Conservation (phyloP, 1,140 invertebrate species). For the Bombus balteatus region DNA sequence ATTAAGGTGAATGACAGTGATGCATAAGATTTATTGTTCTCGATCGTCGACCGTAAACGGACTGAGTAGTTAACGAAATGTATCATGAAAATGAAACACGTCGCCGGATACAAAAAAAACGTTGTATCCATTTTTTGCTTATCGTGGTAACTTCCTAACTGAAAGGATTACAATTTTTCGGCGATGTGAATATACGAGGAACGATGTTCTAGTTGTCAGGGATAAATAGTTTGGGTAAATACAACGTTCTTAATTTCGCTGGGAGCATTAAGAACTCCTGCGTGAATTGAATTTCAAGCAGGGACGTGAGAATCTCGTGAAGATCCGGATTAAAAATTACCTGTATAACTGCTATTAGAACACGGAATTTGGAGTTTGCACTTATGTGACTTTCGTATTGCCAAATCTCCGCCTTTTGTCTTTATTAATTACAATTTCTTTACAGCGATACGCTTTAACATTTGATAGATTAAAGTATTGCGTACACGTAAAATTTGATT, state of each 20-base stretch:
- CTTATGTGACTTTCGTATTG: neutral
- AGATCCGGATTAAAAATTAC: neutral
- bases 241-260: conserved; percentile 11
- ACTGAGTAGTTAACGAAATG: neutral
- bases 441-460: no score
- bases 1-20: neutral
- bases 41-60: neutral
- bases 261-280: neutral
- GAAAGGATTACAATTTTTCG: conserved; percentile 3
- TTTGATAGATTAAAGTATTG: no score
- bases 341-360: neutral
- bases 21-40: neutral
- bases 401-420: no score
- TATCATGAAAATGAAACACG: neutral
- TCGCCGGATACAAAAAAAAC: neutral
- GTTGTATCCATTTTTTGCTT: neutral
- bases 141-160: neutral
- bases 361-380: neutral
- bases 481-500: no score
- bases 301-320: neutral
- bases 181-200: neutral
- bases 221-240: conserved; percentile 3
- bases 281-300: conserved; percentile 19
- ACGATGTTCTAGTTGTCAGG: neutral
- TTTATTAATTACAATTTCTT: no score